Conservation (phyloP, 2,113 vertebrate genomes). For the Ptilorrhoa leucosticta region DNA sequence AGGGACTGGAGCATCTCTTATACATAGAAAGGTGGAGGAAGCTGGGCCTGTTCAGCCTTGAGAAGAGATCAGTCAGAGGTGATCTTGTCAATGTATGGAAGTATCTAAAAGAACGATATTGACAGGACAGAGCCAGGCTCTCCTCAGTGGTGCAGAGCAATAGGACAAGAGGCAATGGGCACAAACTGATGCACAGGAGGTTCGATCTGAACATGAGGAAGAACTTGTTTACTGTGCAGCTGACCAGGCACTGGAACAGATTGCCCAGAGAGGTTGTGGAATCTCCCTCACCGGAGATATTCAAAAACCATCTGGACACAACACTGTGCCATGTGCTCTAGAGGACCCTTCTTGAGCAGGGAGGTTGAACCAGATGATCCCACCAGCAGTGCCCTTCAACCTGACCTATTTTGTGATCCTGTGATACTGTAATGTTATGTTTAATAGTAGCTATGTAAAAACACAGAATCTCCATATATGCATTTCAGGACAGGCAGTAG, state of each 20-base stretch:
- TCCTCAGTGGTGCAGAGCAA: background rate
- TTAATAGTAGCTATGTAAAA: background rate
- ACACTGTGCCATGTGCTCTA: fast-evolving
- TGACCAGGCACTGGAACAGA: background rate
- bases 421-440: background rate
- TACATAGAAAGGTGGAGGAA: background rate
- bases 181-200: background rate
- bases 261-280: background rate
- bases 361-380: background rate
- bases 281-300: no score
- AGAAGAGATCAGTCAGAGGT: background rate
- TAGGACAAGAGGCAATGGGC: background rate
- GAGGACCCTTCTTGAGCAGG: background rate
- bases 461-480: background rate
- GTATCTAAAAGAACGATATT: background rate
- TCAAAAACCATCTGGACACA: background rate
- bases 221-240: background rate
- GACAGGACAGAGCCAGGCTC: background rate
- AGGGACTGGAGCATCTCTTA: background rate
- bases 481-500: background rate
- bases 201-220: background rate
- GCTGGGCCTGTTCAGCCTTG: background rate
- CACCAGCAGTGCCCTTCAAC: background rate
- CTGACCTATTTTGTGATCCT: background rate
- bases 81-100: background rate